phyloP scores from a whole-genome alignment of 2,113 vertebrate genomes.

The Mesocricetus auratus region DNA sequence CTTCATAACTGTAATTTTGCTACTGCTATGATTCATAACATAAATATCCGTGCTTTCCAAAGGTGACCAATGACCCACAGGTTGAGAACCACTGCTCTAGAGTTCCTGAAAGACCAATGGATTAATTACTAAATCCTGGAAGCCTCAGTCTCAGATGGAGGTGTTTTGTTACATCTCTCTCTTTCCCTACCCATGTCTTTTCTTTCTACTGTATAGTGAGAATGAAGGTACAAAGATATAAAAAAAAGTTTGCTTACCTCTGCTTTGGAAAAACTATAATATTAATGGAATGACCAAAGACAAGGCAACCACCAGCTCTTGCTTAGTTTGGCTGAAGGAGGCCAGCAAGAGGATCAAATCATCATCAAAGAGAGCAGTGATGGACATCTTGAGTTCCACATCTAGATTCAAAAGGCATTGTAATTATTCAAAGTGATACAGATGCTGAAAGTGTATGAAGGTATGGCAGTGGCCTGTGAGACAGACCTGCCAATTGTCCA shows the following conservation, averaged over 20 bases:
- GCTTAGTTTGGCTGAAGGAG: not conserved
- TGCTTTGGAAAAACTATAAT: not conserved
- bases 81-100: not conserved
- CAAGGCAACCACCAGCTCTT: not conserved
- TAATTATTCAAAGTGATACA: not conserved
- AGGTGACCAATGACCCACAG: not conserved
- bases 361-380: not conserved
- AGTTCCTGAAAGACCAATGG: not conserved
- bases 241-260: not conserved
- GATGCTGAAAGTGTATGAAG: not conserved
- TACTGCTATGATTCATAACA: not conserved
- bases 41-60: not conserved
- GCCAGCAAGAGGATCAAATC: not conserved
- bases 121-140: not conserved
- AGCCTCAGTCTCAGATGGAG: not conserved
- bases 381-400: not conserved
- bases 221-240: not conserved
- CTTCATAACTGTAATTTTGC: not conserved
- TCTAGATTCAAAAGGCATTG: not conserved
- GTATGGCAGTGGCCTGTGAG: not conserved
- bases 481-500: not conserved
- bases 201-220: not conserved
- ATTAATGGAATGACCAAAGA: not conserved
- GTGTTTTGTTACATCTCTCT: not conserved
- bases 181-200: not conserved